phyloP scores from a whole-genome alignment of 2,113 vertebrate genomes.

The Rutilus rutilus region DNA sequence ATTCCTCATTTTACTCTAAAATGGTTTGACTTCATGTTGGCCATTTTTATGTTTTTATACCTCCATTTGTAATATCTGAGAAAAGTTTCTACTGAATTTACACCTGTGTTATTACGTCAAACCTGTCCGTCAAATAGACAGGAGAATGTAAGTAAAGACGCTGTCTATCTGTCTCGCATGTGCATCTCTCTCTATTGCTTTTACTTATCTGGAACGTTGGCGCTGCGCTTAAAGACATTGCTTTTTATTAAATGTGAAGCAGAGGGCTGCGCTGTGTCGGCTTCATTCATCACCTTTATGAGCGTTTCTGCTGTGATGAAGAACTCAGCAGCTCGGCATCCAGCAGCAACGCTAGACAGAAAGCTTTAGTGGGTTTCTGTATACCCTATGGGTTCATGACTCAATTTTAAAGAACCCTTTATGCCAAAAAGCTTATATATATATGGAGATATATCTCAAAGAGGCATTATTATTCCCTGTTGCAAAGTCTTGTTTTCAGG shows the following conservation, averaged over 20 bases:
- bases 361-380: too few relatives aligned
- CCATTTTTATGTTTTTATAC: too few relatives aligned
- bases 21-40: neutral
- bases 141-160: neutral
- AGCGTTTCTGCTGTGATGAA: neutral
- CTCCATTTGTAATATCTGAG: neutral
- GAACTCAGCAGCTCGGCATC: neutral
- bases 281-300: conserved; percentile 12
- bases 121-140: neutral
- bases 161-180: neutral
- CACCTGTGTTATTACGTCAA: neutral
- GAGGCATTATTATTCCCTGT: too few relatives aligned
- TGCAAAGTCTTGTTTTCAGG: too few relatives aligned
- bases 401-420: too few relatives aligned
- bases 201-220: neutral
- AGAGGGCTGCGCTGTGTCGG: neutral
- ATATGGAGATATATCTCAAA: too few relatives aligned
- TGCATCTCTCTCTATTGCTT: neutral
- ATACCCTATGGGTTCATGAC: too few relatives aligned
- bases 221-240: neutral
- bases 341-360: too few relatives aligned
- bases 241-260: conserved; percentile 12
- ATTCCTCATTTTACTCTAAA: neutral
- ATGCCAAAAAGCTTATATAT: too few relatives aligned
- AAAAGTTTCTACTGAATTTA: neutral